phyloP scores from a whole-genome alignment of 1,140 invertebrate genomes.

The Thalassaphorura encarpata region DNA sequence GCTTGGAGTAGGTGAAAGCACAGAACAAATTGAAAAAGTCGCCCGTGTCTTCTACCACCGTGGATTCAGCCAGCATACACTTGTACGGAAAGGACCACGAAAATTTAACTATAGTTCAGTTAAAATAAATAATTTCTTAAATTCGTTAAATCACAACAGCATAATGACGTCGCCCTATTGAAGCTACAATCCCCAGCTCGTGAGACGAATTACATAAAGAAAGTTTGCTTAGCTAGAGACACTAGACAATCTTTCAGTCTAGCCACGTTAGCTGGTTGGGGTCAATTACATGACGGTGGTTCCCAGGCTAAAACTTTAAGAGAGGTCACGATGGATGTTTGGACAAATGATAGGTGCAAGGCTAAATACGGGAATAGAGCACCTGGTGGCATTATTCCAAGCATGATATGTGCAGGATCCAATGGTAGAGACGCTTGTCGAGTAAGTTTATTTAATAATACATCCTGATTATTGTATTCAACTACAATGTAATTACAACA shows the following conservation, averaged over 20 bases:
- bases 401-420: slow-evolving; percentile 74
- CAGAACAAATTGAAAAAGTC: slow-evolving; percentile 10
- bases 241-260: not conserved
- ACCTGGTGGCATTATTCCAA: slow-evolving; percentile 69
- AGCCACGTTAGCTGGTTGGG: slow-evolving; percentile 17
- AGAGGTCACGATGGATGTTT: slow-evolving; percentile 72
- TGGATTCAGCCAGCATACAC: slow-evolving; percentile 18
- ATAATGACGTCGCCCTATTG: slow-evolving; percentile 37
- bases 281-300: not conserved
- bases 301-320: slow-evolving; percentile 47
- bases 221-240: slow-evolving; percentile 34
- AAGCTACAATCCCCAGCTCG: slow-evolving; percentile 34
- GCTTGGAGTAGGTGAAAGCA: slow-evolving; percentile 42
- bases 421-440: slow-evolving; percentile 78
- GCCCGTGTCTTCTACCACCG: slow-evolving; percentile 18
- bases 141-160: no score
- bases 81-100: no score
- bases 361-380: slow-evolving; percentile 67
- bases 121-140: no score
- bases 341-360: slow-evolving; percentile 66
- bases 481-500: not conserved
- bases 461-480: not conserved
- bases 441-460: slow-evolving; percentile 41
- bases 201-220: slow-evolving; percentile 35
- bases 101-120: no score